Percentiles rank a stretch among this genome's conserved stretches.
These are phyloP conservation scores for Tortricodes alternella DNA, from an alignment of 2,888 invertebrate genomes.

Conservation along the genomic window DNA sequence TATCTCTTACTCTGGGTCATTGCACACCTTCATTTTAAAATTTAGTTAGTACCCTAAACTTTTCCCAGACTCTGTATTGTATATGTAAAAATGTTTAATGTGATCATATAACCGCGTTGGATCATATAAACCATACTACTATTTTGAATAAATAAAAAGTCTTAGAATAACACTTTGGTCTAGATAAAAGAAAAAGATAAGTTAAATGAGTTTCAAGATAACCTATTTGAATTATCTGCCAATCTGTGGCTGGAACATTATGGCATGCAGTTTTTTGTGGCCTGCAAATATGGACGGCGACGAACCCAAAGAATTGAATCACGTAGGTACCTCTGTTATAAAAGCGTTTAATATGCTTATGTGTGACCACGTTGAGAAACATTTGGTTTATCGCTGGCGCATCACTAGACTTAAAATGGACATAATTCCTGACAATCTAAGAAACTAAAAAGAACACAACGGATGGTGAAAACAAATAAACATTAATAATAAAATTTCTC, in stretches of 20 bases:
- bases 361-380: neutral
- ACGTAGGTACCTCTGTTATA: conserved; percentile 58
- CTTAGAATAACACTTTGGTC: too few relatives aligned
- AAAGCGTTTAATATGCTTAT: conserved; percentile 35
- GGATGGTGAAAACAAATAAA: neutral
- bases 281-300: conserved; percentile 50
- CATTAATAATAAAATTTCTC: conserved; percentile 7
- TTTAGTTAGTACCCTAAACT: too few relatives aligned
- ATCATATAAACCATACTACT: too few relatives aligned
- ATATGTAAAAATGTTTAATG: too few relatives aligned
- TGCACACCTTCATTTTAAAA: too few relatives aligned
- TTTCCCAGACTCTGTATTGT: too few relatives aligned
- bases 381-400: conserved; percentile 7
- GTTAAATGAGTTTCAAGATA: too few relatives aligned
- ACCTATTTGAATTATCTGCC: conserved; percentile 39
- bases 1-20: too few relatives aligned
- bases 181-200: too few relatives aligned
- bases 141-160: too few relatives aligned
- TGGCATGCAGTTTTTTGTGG: conserved; percentile 58
- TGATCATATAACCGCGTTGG: too few relatives aligned
- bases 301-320: conserved; percentile 71
- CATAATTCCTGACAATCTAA: neutral
- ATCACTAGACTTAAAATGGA: conserved; percentile 9
- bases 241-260: conserved; percentile 56
- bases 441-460: neutral